phyloP scores from a whole-genome alignment of 2,888 invertebrate species.

The Clostera curtula region DNA sequence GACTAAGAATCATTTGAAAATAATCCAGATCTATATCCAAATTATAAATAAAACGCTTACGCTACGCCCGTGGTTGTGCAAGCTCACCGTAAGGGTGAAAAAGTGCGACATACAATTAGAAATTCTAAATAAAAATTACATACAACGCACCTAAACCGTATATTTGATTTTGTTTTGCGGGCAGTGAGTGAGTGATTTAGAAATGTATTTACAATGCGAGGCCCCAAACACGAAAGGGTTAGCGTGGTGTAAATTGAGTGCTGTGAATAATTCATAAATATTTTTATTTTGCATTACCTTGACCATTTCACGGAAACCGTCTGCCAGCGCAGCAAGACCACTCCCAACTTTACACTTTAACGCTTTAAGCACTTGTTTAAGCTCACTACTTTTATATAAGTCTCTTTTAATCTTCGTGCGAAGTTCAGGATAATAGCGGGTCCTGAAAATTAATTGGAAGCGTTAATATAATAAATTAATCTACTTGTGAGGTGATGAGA shows the following conservation, averaged over 20 bases:
- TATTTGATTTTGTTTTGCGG: slow-evolving; percentile 41
- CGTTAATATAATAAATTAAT: slow-evolving; percentile 32
- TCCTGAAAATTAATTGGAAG: slow-evolving; percentile 60
- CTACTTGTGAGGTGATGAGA: slow-evolving; percentile 20
- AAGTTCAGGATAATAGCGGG: slow-evolving; percentile 63
- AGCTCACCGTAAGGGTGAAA: slow-evolving; percentile 20
- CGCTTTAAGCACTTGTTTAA: slow-evolving; percentile 46
- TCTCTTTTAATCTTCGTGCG: slow-evolving; percentile 57
- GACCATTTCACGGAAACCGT: slow-evolving; percentile 69
- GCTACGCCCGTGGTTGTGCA: slow-evolving; percentile 16
- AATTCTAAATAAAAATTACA: slow-evolving; percentile 40
- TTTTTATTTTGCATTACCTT: slow-evolving; percentile 65
- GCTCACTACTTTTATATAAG: slow-evolving; percentile 41
- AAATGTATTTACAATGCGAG: slow-evolving; percentile 65
- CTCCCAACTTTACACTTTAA: slow-evolving; percentile 40
- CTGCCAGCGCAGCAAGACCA: slow-evolving; percentile 41
- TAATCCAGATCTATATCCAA: not conserved
- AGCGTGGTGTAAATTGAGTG: slow-evolving; percentile 59
- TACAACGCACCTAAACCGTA: slow-evolving; percentile 32
- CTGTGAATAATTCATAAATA: slow-evolving; percentile 61
- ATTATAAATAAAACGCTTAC: slow-evolving; percentile 2
- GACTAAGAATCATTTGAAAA: too few species aligned
- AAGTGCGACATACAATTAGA: slow-evolving; percentile 38
- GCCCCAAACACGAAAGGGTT: slow-evolving; percentile 63
- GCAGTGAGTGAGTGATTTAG: slow-evolving; percentile 53